phyloP scores from a whole-genome alignment of 2,113 vertebrate genomes.

The Taxidea taxus region DNA sequence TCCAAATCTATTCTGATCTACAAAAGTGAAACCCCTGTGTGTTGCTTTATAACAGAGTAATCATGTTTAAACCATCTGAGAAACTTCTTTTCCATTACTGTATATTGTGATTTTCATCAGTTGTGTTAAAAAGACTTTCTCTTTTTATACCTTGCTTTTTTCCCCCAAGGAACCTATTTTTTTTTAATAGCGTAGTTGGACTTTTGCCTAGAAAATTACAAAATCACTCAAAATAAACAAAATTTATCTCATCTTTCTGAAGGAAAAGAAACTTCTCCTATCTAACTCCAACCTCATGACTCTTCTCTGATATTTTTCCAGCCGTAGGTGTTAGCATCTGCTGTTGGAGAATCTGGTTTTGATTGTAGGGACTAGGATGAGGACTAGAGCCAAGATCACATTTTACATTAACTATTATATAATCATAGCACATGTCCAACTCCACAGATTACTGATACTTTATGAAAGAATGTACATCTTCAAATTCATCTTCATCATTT shows the following conservation, averaged over 20 bases:
- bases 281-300: conserved; percentile 29
- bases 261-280: conserved; percentile 14
- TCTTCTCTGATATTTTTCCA: conserved; percentile 49
- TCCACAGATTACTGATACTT: neutral
- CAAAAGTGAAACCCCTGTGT: neutral
- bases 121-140: neutral
- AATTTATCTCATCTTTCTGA: conserved; percentile 35
- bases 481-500: neutral
- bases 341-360: conserved; percentile 27
- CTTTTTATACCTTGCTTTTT: neutral
- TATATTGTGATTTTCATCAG: neutral
- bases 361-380: neutral
- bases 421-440: neutral
- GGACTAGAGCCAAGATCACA: neutral
- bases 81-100: neutral
- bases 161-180: neutral
- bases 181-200: conserved; percentile 31
- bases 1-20: neutral
- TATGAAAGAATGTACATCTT: neutral
- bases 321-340: conserved; percentile 57
- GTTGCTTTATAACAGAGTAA: neutral
- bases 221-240: conserved; percentile 52
- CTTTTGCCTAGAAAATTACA: conserved; percentile 56
- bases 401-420: conserved; percentile 15
- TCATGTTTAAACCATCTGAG: neutral